A percentile compares a stretch with the other conserved stretches of the same genome.
These are phyloP conservation scores for Nomada lathburiana DNA, from an alignment of 2,888 invertebrate genomes.

Conservation along the genomic window DNA sequence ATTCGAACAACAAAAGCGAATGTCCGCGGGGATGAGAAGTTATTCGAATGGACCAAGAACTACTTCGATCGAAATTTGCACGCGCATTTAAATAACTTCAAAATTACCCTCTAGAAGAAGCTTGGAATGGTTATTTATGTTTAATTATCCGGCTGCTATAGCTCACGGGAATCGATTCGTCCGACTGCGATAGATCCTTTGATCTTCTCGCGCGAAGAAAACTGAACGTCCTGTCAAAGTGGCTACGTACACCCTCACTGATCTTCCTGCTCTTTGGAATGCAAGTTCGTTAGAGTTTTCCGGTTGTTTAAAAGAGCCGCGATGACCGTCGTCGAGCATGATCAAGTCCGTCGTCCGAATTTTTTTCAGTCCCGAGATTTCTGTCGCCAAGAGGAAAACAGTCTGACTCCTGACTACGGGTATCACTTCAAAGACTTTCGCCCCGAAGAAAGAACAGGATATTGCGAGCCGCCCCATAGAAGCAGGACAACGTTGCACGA, in stretches of 20 bases:
- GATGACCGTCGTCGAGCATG: neutral
- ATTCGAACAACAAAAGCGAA: neutral
- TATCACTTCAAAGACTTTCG: neutral
- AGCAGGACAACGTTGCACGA: neutral
- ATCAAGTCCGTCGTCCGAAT: neutral
- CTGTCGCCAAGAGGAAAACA: neutral
- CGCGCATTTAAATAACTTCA: neutral
- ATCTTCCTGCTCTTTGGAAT: constrained; percentile 12
- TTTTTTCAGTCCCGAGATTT: neutral
- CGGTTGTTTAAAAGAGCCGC: constrained; percentile 16
- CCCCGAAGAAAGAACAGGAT: neutral
- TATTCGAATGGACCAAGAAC: neutral
- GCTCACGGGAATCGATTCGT: constrained; percentile 40
- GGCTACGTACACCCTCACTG: constrained; percentile 21
- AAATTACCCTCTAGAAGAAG: no score
- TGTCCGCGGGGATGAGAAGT: neutral
- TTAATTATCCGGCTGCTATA: constrained; percentile 46
- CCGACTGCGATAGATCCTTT: constrained; percentile 27
- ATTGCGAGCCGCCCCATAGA: neutral
- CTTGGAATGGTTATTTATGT: constrained; percentile 24
- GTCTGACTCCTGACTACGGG: neutral
- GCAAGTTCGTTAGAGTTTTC: constrained; percentile 15
- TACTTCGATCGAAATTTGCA: neutral
- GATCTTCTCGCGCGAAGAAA: constrained; percentile 10
- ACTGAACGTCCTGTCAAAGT: neutral